These are phyloP conservation scores for Phainopepla nitens DNA, from an alignment of 2,113 vertebrate genomes.

Conservation along the genomic window DNA sequence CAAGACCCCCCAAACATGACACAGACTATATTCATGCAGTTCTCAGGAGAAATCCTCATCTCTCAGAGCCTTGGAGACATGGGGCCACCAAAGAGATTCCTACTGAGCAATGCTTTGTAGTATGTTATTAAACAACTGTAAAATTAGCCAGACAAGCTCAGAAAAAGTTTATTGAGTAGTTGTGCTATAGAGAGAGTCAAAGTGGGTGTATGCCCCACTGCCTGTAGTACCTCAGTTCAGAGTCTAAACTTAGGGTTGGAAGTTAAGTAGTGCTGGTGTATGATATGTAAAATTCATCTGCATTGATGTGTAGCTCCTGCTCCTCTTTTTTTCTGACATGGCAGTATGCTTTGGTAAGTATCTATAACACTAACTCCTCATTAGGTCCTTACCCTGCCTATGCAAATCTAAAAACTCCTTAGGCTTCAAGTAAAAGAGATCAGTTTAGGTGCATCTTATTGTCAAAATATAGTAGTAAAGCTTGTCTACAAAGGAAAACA, in stretches of 20 bases:
- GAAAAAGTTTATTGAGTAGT: background rate
- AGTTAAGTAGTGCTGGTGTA: background rate
- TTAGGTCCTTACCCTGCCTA: background rate
- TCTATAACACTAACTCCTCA: background rate
- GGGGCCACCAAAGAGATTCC: background rate
- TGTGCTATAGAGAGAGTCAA: background rate
- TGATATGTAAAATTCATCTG: background rate
- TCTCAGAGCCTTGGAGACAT: background rate
- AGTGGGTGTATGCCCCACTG: background rate
- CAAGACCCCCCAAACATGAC: background rate
- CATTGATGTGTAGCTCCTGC: background rate
- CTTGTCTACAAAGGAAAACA: conserved; percentile 9
- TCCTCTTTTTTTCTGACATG: background rate
- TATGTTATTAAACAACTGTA: background rate
- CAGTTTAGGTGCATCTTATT: background rate
- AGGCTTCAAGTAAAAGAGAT: background rate
- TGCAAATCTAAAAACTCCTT: background rate
- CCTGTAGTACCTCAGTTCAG: background rate
- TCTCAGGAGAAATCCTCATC: background rate
- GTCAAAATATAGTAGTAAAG: background rate
- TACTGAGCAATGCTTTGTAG: background rate
- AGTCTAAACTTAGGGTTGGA: background rate
- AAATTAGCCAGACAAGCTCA: background rate
- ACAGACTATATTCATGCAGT: background rate
- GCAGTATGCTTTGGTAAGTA: background rate